Percentiles rank a stretch among this genome's conserved stretches.
These are phyloP conservation scores for Rhingia campestris DNA, from an alignment of 2,888 invertebrate genomes.

Conservation along the genomic window DNA sequence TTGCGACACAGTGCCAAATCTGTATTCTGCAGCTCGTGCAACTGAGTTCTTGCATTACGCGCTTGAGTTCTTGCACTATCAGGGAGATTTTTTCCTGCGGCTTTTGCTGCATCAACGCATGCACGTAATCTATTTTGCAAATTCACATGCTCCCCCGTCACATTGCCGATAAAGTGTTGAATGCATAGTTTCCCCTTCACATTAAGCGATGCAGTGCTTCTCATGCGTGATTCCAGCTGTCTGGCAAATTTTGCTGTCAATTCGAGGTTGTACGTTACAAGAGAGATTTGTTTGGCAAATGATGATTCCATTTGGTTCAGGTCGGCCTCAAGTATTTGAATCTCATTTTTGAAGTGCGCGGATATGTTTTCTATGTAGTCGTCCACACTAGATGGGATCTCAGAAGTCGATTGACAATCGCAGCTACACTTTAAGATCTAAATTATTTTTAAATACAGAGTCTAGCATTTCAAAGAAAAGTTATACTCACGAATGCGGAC, in stretches of 20 bases:
- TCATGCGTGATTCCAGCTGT: conserved; percentile 53
- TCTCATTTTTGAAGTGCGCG: conserved; percentile 59
- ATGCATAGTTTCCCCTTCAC: conserved; percentile 54
- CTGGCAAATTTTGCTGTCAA: conserved; percentile 38
- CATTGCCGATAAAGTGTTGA: conserved; percentile 58
- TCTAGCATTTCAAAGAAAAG: not conserved
- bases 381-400: conserved; percentile 35
- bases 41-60: conserved; percentile 36
- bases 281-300: conserved; percentile 27
- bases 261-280: conserved; percentile 41
- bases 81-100: conserved; percentile 21
- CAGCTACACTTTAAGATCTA: conserved; percentile 29
- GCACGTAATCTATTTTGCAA: conserved; percentile 47
- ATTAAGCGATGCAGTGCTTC: conserved; percentile 49
- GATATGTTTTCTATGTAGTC: conserved; percentile 62
- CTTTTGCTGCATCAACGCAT: conserved; percentile 47
- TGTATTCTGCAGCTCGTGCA: conserved; percentile 28
- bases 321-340: conserved; percentile 42
- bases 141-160: conserved; percentile 47
- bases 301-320: conserved; percentile 45
- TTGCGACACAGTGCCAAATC: conserved; percentile 51
- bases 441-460: not conserved
- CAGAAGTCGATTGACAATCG: not conserved
- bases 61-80: conserved; percentile 41
- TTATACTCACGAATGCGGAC: conserved; percentile 13